phyloP scores from a whole-genome alignment of 2,888 invertebrate species.

The Torymus texanus region DNA sequence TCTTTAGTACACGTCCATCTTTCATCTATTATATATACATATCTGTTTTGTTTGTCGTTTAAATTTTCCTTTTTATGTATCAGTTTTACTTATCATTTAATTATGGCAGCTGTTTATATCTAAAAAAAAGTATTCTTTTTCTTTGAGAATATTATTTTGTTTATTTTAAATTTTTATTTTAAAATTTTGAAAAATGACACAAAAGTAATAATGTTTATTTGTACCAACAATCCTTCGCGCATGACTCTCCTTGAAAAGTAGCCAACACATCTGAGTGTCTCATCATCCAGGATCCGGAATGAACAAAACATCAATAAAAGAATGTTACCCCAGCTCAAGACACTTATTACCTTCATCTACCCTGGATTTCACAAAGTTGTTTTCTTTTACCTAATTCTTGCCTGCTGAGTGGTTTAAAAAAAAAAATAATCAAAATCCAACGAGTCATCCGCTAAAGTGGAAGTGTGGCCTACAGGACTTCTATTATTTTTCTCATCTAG shows the following conservation, averaged over 20 bases:
- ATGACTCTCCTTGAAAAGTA: constrained; percentile 38
- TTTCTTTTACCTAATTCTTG: constrained; percentile 64
- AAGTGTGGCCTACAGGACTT: not conserved
- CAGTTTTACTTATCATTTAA: constrained; percentile 5
- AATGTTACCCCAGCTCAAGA: constrained; percentile 43
- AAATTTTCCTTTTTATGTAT: constrained; percentile 6
- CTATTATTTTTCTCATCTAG: not conserved
- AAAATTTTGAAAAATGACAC: not conserved
- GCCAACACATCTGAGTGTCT: constrained; percentile 40
- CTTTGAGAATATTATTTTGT: not conserved
- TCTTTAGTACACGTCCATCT: constrained; percentile 50
- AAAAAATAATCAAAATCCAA: constrained; percentile 39
- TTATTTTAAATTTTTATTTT: constrained; percentile 7
- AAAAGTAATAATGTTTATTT: not conserved
- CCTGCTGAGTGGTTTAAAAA: constrained; percentile 62
- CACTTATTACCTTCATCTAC: constrained; percentile 46
- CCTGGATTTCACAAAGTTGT: constrained; percentile 41
- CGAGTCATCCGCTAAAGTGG: not conserved
- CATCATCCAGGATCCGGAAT: constrained; percentile 45
- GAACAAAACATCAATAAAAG: constrained; percentile 28
- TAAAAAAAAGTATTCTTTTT: constrained; percentile 6
- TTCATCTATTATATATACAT: constrained; percentile 15
- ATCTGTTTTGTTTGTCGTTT: not conserved
- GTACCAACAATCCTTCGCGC: constrained; percentile 16
- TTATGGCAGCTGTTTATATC: not conserved